A percentile compares a stretch with the other conserved stretches of the same genome.
These are phyloP conservation scores for Myiothlypis coronata DNA, from an alignment of 2,797 vertebrate species.

Conservation along the genomic window DNA sequence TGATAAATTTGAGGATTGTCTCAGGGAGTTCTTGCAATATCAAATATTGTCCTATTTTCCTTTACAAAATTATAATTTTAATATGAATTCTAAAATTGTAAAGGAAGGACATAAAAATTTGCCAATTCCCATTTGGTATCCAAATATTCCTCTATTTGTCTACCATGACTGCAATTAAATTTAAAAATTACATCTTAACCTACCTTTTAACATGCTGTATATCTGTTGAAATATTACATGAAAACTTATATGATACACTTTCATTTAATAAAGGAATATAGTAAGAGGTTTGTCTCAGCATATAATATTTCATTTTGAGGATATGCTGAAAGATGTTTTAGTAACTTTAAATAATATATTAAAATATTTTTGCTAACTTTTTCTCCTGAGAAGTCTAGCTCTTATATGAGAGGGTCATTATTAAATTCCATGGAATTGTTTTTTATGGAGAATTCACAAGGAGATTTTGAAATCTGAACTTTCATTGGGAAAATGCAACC, in stretches of 20 bases:
- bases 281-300: neutral
- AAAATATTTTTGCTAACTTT: neutral
- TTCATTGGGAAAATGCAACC: neutral
- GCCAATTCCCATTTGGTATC: neutral
- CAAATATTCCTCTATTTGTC: neutral
- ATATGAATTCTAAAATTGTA: neutral
- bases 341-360: neutral
- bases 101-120: neutral
- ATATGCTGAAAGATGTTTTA: neutral
- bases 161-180: neutral
- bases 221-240: neutral
- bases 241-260: neutral
- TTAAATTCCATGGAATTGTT: neutral
- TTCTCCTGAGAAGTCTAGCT: neutral
- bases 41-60: neutral
- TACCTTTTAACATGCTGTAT: neutral
- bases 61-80: neutral
- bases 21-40: neutral
- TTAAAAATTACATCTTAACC: neutral
- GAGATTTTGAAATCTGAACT: neutral
- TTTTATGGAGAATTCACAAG: neutral
- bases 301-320: neutral
- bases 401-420: neutral
- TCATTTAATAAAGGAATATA: neutral
- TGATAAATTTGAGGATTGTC: neutral